Base-by-base conservation (phyloP, 2,888 invertebrate species). In the Dinocampus coccinellae region DNA sequence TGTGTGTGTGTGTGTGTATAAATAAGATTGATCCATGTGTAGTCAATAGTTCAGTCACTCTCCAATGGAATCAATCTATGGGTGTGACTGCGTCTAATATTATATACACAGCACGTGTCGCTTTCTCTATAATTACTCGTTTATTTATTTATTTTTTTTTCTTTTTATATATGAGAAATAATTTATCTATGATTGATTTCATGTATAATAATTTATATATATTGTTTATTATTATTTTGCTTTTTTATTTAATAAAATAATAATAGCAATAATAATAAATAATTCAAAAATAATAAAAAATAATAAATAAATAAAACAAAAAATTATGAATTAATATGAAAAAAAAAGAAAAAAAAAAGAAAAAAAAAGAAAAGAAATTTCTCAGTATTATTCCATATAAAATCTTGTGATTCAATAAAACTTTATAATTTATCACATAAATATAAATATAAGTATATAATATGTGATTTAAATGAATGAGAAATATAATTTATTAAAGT, bases 11-110 rank as follows among this genome's bases (percentile, higher is more conserved):
- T n/a, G n/a, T n/a, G 1, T n/a, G 13, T n/a, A 2, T n/a, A n/a
- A n/a, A 16, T 47, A 47, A 16, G 16, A 16, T 47, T n/a, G 9
- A 47, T n/a, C 47, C 16, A 47, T 16, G 47, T 47, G 47, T 47
- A 34, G 29, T 58, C 58, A 58, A 58, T 58, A 33, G 58, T 58
- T 47, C 47, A 47, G 16, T 20, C 20, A 47, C 20, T 47, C 47
- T 47, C 58, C 33, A 58, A 29, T 58, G 34, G 10, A 58, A 58
- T 58, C 16, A 58, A 34, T 34, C 33, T 57, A 26, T 58, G 58
- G 58, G 58, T 58, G 58, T 58, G 58, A 16, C 58, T 33, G 9
- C 7, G n/a, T n/a, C 26, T n/a, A n/a, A n/a, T n/a, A n/a, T n/a
- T 24, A 58, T 33, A n/a, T 16, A 47, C 16, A 16, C 16, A 47